Evolutionary conservation across 1,140 invertebrate species (phyloP), one percentile per base, ranked within the genome.

Genomic region (Trypoxylus dichotomus): DNA sequence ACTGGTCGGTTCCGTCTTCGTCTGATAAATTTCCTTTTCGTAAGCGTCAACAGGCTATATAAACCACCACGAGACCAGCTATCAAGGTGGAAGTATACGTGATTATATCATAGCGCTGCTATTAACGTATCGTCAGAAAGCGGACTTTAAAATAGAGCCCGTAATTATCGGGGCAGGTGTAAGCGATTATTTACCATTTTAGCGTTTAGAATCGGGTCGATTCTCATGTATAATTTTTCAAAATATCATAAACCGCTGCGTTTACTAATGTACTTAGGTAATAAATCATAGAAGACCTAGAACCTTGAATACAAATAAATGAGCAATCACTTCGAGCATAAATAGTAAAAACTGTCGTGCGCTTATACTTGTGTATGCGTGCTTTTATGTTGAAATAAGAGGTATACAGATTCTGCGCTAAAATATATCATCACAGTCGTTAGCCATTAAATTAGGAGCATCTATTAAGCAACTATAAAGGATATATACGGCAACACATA

Each of bases 121-220:
- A 54, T 54, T 54, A 54, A 54, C 15, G 47, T 54, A n/a, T 54
- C 47, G 47, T 54, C 47, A 54, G 47, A 54, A 54, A 54, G 47
- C 47, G 60, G 60, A 10, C 60, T 68, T 68, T 8, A 29, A 29
- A 68, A 68, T 68, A 68, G 60, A 68, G 27, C 60, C 60, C 21
- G 60, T 68, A 25, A 68, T 68, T 68, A 68, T 13, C 21, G 47
- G 21, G 60, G 60, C 60, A 68, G 60, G 60, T 68, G 60, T 68
- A 24, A 68, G 60, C 24, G 60, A 68, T 68, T 68, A 68, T 68
- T 68, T 25, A 68, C 60, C 60, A 68, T 29, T 68, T 68, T 68
- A 10, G 21, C 19, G 21, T 24, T 68, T 27, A 68, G 7, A 68
- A 68, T 24, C 60, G 60, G 19, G 60, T 27, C 24, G 11, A 29